Percentiles rank a stretch among this genome's conserved stretches.
These are phyloP conservation scores for Aromia moschata DNA, from an alignment of 2,888 invertebrate species.

Conservation along the genomic window DNA sequence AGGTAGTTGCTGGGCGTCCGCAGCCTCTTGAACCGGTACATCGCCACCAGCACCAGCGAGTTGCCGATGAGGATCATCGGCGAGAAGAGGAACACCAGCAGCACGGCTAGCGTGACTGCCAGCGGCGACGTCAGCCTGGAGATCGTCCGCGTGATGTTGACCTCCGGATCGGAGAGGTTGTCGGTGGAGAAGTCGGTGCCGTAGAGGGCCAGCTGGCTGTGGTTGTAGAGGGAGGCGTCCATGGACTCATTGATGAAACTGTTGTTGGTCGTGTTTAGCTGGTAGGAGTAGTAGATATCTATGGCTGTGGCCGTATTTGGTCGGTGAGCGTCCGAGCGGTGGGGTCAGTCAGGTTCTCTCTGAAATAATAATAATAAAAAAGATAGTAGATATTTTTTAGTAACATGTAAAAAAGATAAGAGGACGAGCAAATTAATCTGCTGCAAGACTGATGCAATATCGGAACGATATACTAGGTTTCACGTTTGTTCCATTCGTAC, in stretches of 20 bases:
- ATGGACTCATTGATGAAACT: constrained; percentile 54
- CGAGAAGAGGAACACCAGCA: constrained; percentile 65
- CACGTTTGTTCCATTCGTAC: no score
- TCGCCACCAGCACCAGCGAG: constrained; percentile 68
- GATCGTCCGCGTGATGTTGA: constrained; percentile 55
- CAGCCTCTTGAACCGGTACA: constrained; percentile 69
- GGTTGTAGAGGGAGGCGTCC: constrained; percentile 54
- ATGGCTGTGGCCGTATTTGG: constrained; percentile 10
- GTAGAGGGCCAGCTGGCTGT: constrained; percentile 54
- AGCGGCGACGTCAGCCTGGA: constrained; percentile 60
- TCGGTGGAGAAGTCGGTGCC: constrained; percentile 50
- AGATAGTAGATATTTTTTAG: no score
- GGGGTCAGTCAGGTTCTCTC: neutral
- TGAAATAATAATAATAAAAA: neutral
- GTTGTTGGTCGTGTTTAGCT: constrained; percentile 28
- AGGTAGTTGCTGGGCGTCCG: constrained; percentile 71
- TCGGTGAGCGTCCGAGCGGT: neutral
- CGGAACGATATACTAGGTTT: no score
- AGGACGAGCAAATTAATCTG: no score
- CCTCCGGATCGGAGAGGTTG: constrained; percentile 54
- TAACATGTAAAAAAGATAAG: no score
- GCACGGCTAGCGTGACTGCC: constrained; percentile 63
- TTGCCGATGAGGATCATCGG: constrained; percentile 70
- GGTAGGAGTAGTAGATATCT: constrained; percentile 8
- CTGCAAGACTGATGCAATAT: no score